Conservation (phyloP, 2,888 invertebrate species). For the Nezara viridula region DNA sequence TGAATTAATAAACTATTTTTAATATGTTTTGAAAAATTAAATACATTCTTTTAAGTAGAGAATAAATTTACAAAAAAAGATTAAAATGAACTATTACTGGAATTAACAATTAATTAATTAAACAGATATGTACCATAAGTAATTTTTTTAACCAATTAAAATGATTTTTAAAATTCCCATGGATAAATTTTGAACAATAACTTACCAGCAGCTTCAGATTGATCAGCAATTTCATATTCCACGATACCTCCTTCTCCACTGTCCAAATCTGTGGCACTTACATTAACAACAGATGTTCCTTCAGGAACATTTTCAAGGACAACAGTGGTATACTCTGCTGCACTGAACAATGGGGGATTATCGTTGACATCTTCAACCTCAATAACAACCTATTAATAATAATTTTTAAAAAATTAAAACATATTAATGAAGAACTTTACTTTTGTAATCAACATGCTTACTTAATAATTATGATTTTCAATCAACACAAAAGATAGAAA, state of each 20-base stretch:
- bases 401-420: not conserved
- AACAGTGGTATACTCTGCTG: slow-evolving; percentile 78
- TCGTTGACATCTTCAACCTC: slow-evolving; percentile 85
- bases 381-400: slow-evolving; percentile 71
- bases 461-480: not conserved
- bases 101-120: no score
- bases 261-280: slow-evolving; percentile 83
- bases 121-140: no score
- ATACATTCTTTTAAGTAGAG: no score
- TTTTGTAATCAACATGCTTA: not conserved
- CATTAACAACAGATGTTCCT: slow-evolving; percentile 77
- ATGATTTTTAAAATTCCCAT: not conserved
- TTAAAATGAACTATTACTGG: not conserved
- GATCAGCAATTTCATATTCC: slow-evolving; percentile 80
- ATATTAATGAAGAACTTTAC: not conserved
- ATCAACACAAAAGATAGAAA: not conserved
- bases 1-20: not conserved
- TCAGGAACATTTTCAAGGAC: slow-evolving; percentile 82
- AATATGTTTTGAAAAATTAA: not conserved
- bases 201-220: slow-evolving; percentile 79
- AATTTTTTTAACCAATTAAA: slow-evolving; percentile 4
- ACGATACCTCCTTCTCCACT: slow-evolving; percentile 80
- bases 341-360: slow-evolving; percentile 79
- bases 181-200: slow-evolving; percentile 55
- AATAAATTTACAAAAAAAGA: not conserved